Evolutionary conservation across 1,140 invertebrate genomes (phyloP).

Genomic region (Aradophagus sp.): DNA sequence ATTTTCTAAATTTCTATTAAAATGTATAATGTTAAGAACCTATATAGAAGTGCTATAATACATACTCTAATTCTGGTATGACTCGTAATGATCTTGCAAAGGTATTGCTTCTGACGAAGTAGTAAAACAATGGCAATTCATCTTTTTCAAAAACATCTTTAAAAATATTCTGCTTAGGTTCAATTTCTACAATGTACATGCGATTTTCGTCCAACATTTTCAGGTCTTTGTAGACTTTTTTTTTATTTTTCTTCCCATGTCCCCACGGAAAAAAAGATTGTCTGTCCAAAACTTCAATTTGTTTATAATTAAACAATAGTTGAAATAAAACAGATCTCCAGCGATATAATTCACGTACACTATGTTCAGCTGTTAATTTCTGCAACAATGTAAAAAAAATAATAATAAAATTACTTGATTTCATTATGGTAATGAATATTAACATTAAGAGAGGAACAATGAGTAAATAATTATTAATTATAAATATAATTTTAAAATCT

Average conservation of each 20-base stretch:
- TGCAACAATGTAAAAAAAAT: constrained; percentile 22
- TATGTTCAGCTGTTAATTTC: constrained; percentile 14
- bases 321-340: constrained; percentile 52
- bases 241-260: neutral
- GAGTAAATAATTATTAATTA: too few species aligned
- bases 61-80: constrained; percentile 23
- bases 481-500: neutral
- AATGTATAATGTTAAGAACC: too few species aligned
- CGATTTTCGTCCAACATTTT: neutral
- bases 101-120: constrained; percentile 61
- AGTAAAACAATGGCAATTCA: constrained; percentile 65
- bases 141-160: constrained; percentile 16
- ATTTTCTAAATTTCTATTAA: too few species aligned
- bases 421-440: neutral
- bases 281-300: constrained; percentile 58
- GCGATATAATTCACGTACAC: constrained; percentile 13
- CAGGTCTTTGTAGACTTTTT: neutral
- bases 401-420: neutral
- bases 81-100: constrained; percentile 1
- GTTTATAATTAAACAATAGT: constrained; percentile 59
- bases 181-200: constrained; percentile 61
- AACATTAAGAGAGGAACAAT: neutral
- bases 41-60: neutral
- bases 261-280: constrained; percentile 55
- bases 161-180: constrained; percentile 59